phyloP scores from a whole-genome alignment of 2,113 vertebrate species.

The Poecilia latipinna region DNA sequence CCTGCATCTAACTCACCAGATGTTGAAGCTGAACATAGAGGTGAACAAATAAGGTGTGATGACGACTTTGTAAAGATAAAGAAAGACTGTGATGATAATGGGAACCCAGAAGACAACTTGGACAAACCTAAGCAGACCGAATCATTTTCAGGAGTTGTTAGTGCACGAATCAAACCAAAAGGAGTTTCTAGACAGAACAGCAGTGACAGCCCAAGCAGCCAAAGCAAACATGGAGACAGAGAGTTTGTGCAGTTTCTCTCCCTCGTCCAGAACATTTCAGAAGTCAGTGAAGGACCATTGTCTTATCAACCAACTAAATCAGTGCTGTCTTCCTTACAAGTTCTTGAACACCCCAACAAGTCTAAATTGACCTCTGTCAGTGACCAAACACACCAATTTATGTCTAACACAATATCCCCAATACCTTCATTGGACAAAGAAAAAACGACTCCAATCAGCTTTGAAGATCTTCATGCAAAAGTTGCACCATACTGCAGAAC shows the following conservation, averaged over 20 bases:
- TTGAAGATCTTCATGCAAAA: constrained; percentile 76
- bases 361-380: background rate
- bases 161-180: constrained; percentile 70
- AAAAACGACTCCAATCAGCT: constrained; percentile 54
- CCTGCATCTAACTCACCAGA: background rate
- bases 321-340: constrained; percentile 27
- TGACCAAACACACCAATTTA: background rate
- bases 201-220: constrained; percentile 42
- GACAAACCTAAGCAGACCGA: constrained; percentile 1
- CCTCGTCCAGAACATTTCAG: constrained; percentile 59
- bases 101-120: constrained; percentile 42
- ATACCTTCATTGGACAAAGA: constrained; percentile 2
- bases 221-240: constrained; percentile 33
- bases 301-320: constrained; percentile 61
- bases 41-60: background rate
- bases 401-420: background rate
- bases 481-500: constrained; percentile 67
- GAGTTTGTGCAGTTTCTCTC: constrained; percentile 62
- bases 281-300: constrained; percentile 44
- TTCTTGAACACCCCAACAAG: constrained; percentile 19
- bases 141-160: constrained; percentile 54
- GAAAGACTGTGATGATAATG: constrained; percentile 60
- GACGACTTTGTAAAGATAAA: constrained; percentile 28
- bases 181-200: constrained; percentile 51
- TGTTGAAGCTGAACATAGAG: constrained; percentile 16